A percentile compares a stretch with the other conserved stretches of the same genome.
phyloP scores from a whole-genome alignment of 2,797 vertebrate species.

The Poeciliopsis presidionis region DNA sequence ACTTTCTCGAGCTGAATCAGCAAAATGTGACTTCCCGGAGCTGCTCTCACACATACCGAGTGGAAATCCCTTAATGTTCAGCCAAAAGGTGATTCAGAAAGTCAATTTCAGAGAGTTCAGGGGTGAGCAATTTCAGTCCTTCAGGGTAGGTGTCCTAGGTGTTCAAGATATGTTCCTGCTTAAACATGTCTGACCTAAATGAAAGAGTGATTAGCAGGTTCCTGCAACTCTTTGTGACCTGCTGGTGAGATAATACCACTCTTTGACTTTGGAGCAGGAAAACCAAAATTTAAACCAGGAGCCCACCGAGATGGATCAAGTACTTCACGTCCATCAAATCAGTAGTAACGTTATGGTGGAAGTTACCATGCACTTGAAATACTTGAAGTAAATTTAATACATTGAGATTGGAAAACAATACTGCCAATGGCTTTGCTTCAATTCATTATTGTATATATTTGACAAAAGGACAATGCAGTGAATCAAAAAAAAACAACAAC shows the following conservation, averaged over 20 bases:
- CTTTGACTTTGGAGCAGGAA: background rate
- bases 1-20: conserved; percentile 39
- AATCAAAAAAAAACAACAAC: conserved; percentile 14
- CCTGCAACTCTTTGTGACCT: background rate
- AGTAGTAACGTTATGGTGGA: conserved; percentile 33
- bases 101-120: conserved; percentile 24
- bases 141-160: background rate
- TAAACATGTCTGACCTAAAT: background rate
- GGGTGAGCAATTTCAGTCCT: background rate
- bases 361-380: conserved; percentile 28
- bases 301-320: background rate
- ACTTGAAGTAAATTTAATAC: background rate
- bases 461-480: conserved; percentile 25
- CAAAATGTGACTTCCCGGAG: conserved; percentile 46
- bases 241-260: background rate
- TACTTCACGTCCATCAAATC: conserved; percentile 51
- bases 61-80: conserved; percentile 47
- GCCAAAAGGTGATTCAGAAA: conserved; percentile 40
- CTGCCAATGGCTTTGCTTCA: background rate
- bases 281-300: background rate
- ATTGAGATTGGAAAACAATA: background rate
- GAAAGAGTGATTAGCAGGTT: background rate
- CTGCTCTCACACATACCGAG: conserved; percentile 59
- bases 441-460: conserved; percentile 3
- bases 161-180: background rate